phyloP scores from a whole-genome alignment of 2,113 vertebrate genomes.

The Coryphaenoides rupestris region DNA sequence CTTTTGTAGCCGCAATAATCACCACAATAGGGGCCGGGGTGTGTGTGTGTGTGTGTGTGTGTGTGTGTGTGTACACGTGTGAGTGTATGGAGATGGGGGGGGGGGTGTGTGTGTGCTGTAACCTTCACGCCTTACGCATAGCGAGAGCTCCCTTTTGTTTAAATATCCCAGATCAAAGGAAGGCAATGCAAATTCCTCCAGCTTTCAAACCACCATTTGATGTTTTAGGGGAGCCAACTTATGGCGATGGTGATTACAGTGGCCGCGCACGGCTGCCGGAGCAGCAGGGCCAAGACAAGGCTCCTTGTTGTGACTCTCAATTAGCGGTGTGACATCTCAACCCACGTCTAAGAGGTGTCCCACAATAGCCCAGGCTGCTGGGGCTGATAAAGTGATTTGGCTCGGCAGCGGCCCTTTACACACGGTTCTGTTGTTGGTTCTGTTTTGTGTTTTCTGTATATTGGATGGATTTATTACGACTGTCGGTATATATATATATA shows the following conservation, averaged over 20 bases:
- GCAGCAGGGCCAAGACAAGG: slow-evolving; percentile 46
- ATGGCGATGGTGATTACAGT: slow-evolving; percentile 64
- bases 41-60: no score
- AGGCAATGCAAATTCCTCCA: slow-evolving; percentile 65
- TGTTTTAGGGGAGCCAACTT: slow-evolving; percentile 64
- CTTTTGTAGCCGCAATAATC: slow-evolving; percentile 52
- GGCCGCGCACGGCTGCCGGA: slow-evolving; percentile 51
- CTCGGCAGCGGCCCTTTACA: slow-evolving; percentile 49
- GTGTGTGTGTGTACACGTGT: no score
- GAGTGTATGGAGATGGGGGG: no score
- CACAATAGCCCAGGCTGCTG: slow-evolving; percentile 60
- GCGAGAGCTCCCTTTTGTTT: slow-evolving; percentile 57
- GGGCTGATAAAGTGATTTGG: slow-evolving; percentile 67
- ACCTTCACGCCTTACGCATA: slow-evolving; percentile 60
- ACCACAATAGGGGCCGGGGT: slow-evolving; percentile 24
- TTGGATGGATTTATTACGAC: slow-evolving; percentile 6
- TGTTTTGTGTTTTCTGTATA: not conserved
- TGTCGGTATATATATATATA: not conserved
- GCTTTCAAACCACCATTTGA: slow-evolving; percentile 65
- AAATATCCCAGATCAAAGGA: slow-evolving; percentile 67
- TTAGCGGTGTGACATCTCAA: slow-evolving; percentile 67
- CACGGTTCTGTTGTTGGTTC: no score
- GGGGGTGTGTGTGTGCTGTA: slow-evolving; percentile 21
- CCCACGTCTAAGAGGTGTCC: slow-evolving; percentile 56
- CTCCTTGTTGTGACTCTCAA: slow-evolving; percentile 62